These are phyloP conservation scores for Drosophila quinaria DNA, from an alignment of 2,888 invertebrate species.

Conservation along the genomic window DNA sequence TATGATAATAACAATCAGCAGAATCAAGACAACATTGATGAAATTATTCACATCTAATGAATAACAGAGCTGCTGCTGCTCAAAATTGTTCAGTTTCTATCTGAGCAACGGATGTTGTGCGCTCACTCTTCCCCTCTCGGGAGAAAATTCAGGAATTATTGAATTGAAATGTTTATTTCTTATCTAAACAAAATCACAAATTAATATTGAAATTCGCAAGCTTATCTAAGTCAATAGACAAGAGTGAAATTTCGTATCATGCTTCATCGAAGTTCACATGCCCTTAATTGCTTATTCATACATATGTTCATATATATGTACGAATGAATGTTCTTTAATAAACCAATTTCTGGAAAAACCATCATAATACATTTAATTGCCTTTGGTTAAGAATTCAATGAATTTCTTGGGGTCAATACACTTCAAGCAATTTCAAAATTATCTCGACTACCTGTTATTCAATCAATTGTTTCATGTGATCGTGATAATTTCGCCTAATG, in stretches of 20 bases:
- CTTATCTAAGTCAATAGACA: not conserved
- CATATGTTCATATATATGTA: no score
- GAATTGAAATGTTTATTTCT: slow-evolving; percentile 6
- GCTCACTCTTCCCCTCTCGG: no score
- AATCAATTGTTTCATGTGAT: slow-evolving; percentile 6
- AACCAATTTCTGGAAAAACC: not conserved
- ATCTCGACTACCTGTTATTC: slow-evolving; percentile 15
- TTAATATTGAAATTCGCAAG: not conserved
- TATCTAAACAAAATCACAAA: slow-evolving; percentile 19
- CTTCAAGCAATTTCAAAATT: slow-evolving; percentile 3
- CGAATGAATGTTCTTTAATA: no score
- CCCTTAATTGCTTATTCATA: not conserved
- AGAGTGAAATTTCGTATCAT: not conserved
- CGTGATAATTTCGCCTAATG: not conserved
- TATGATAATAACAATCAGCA: no score
- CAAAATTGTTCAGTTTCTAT: no score
- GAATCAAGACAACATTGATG: no score
- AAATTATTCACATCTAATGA: no score
- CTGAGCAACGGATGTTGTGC: no score
- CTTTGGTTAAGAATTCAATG: not conserved
- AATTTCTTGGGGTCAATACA: slow-evolving; percentile 12
- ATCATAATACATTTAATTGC: not conserved
- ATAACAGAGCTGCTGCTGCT: no score
- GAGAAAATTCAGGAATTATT: no score
- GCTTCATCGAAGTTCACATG: not conserved